A percentile compares a stretch with the other conserved stretches of the same genome.
These are phyloP conservation scores for Crotalus horridus DNA, from an alignment of 2,113 vertebrate species.

Conservation along the genomic window DNA sequence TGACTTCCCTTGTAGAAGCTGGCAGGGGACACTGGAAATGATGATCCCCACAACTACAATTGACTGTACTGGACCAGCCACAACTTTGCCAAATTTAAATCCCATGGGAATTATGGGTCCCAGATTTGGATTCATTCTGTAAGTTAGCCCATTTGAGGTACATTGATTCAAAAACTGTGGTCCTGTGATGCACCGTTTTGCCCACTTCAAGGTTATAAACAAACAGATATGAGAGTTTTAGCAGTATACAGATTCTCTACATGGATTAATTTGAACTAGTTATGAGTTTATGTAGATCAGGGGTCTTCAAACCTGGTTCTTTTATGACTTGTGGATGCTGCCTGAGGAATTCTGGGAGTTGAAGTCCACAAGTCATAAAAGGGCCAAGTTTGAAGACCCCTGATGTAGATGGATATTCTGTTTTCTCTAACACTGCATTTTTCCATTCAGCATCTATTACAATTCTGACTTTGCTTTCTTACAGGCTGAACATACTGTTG, in stretches of 20 bases:
- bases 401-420: neutral
- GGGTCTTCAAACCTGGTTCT: too few relatives aligned
- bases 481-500: constrained; percentile 87
- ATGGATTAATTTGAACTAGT: neutral
- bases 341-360: too few relatives aligned
- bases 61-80: neutral
- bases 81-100: neutral
- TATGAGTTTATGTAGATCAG: neutral
- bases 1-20: neutral
- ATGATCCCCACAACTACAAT: neutral
- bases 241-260: neutral
- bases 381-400: too few relatives aligned
- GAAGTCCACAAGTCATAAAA: too few relatives aligned
- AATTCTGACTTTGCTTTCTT: neutral
- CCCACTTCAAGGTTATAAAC: neutral
- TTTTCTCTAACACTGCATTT: neutral
- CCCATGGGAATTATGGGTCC: neutral
- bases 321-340: too few relatives aligned
- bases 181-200: neutral
- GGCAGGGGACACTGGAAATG: neutral
- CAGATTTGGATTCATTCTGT: neutral
- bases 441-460: neutral
- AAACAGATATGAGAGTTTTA: neutral
- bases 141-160: neutral
- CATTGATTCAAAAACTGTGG: neutral